Percentiles rank a stretch among this genome's conserved stretches.
These are phyloP conservation scores for Holacanthus passer DNA, from an alignment of 2,113 vertebrate genomes.

Conservation along the genomic window DNA sequence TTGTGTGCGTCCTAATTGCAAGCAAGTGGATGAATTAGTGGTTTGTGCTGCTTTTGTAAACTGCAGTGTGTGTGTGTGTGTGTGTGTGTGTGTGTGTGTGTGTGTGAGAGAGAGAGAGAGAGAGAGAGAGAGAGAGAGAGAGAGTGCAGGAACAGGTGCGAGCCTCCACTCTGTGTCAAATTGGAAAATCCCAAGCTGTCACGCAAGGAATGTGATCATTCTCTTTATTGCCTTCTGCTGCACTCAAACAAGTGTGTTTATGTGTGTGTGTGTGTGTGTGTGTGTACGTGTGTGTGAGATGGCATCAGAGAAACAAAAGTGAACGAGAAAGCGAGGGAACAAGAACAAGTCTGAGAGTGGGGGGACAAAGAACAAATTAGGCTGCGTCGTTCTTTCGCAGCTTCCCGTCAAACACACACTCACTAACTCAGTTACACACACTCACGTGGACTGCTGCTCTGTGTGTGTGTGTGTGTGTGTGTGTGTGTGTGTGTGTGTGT, in stretches of 20 bases:
- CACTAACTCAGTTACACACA: constrained; percentile 4
- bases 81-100: constrained; percentile 16
- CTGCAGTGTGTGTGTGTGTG: constrained; percentile 17
- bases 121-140: constrained; percentile 8
- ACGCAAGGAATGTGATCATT: constrained; percentile 84
- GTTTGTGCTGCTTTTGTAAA: not conserved
- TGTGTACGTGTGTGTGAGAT: constrained; percentile 9
- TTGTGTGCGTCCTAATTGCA: constrained; percentile 11
- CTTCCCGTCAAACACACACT: constrained; percentile 26
- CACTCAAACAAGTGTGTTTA: constrained; percentile 66
- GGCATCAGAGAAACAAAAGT: constrained; percentile 6
- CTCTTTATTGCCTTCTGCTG: constrained; percentile 81
- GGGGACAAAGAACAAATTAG: constrained; percentile 15
- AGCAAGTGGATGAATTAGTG: not conserved
- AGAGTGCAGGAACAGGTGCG: constrained; percentile 80
- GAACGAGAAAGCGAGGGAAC: not conserved
- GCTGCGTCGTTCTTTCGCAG: constrained; percentile 7
- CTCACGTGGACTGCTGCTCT: constrained; percentile 1
- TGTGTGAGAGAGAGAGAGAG: constrained; percentile 6
- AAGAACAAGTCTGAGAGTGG: not conserved
- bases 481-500: constrained; percentile 6
- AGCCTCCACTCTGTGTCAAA: constrained; percentile 83
- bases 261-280: constrained; percentile 43
- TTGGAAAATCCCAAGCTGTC: constrained; percentile 85
- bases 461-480: constrained; percentile 10